Conservation (phyloP, 2,797 vertebrate genomes). For the Sebastes oblongus region DNA sequence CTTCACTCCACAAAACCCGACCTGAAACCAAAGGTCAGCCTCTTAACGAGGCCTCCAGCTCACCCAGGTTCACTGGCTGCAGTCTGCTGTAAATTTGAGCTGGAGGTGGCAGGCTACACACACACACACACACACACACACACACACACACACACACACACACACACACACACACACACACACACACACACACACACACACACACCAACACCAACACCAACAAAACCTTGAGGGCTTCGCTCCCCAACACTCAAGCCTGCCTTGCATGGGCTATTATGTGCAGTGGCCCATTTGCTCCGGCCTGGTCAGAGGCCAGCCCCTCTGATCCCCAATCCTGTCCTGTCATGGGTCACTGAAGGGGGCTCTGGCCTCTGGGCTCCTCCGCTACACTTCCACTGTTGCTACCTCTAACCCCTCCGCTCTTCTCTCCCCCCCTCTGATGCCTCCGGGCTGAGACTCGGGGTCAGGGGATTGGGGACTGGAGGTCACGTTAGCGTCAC, state of each 20-base stretch:
- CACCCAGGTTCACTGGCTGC: conserved; percentile 69
- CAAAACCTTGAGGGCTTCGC: conserved; percentile 59
- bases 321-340: conserved; percentile 89
- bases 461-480: conserved; percentile 90
- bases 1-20: conserved; percentile 74
- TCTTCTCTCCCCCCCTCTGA: conserved; percentile 72
- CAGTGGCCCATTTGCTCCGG: conserved; percentile 77
- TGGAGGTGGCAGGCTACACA: conserved; percentile 35
- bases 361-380: conserved; percentile 83
- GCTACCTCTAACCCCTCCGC: conserved; percentile 72
- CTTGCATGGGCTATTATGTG: conserved; percentile 78
- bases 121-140: neutral
- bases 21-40: conserved; percentile 73
- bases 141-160: neutral
- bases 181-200: neutral
- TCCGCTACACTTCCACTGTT: conserved; percentile 79
- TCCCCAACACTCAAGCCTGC: conserved; percentile 55
- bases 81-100: conserved; percentile 79
- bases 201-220: conserved; percentile 23
- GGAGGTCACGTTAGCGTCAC: conserved; percentile 88
- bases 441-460: conserved; percentile 84
- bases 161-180: conserved; percentile 17
- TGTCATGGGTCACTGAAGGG: conserved; percentile 92
- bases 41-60: conserved; percentile 79
- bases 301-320: conserved; percentile 86